Evolutionary conservation across 2,797 vertebrate species (phyloP).

Genomic region (Ctenopoma kingsleyae): DNA sequence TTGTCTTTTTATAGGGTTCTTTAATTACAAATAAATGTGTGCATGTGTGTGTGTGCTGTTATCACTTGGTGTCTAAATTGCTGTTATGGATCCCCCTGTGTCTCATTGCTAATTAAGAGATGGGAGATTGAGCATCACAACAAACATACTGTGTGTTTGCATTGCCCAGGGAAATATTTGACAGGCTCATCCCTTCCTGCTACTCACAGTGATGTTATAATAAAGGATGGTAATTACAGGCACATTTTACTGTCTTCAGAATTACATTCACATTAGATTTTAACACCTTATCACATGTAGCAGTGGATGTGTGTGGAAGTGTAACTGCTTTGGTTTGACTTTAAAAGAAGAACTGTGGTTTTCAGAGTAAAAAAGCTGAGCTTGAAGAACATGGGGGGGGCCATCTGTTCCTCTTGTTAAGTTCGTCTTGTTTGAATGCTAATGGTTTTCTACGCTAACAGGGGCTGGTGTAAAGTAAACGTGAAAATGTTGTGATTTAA

Average conservation of each 20-base stretch:
- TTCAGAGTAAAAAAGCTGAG: background rate
- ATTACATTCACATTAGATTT: slow-evolving; percentile 24
- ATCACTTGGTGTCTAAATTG: slow-evolving; percentile 30
- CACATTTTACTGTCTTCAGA: slow-evolving; percentile 5
- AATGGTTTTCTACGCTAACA: background rate
- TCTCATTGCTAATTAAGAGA: slow-evolving; percentile 55
- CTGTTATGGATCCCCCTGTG: slow-evolving; percentile 40
- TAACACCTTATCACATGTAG: slow-evolving; percentile 29
- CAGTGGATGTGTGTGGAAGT: slow-evolving; percentile 4
- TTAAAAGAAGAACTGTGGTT: slow-evolving; percentile 9
- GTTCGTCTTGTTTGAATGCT: background rate
- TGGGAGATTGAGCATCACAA: slow-evolving; percentile 38
- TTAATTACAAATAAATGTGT: slow-evolving; percentile 15
- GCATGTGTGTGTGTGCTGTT: slow-evolving; percentile 6
- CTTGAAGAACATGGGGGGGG: background rate
- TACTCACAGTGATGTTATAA: slow-evolving; percentile 25
- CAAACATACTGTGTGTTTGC: slow-evolving; percentile 41
- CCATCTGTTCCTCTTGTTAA: slow-evolving; percentile 18
- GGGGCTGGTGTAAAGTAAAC: background rate
- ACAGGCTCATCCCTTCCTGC: slow-evolving; percentile 49
- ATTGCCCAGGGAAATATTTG: slow-evolving; percentile 51
- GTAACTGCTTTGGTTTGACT: slow-evolving; percentile 1
- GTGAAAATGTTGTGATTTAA: background rate
- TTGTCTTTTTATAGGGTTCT: slow-evolving; percentile 8
- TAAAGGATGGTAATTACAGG: slow-evolving; percentile 42